Percentiles rank a stretch among this genome's conserved stretches.
Evolutionary conservation across 2,888 invertebrate genomes (phyloP).

Genomic region (Lottia scabra): DNA sequence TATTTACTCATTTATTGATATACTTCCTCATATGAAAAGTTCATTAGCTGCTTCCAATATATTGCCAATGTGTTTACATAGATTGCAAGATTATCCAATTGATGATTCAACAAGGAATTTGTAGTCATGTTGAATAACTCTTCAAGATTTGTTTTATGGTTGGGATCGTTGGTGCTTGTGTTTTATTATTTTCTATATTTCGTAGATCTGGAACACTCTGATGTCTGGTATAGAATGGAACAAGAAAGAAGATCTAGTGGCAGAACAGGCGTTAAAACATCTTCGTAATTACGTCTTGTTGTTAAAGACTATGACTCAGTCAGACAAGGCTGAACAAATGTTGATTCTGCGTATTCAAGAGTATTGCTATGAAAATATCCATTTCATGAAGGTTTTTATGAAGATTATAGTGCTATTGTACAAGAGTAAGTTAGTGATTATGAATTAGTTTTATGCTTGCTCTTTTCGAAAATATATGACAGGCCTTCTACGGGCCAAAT

Average conservation of each 20-base stretch:
- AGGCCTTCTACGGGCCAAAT: no score
- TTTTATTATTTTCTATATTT: not conserved
- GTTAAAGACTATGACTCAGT: slow-evolving; percentile 87
- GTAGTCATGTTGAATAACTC: no score
- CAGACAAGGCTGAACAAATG: slow-evolving; percentile 87
- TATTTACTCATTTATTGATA: no score
- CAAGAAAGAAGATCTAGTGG: slow-evolving; percentile 96
- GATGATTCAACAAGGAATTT: no score
- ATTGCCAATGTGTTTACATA: no score
- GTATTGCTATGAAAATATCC: slow-evolving; percentile 99
- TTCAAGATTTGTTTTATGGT: no score
- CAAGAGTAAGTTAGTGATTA: slow-evolving; percentile 77
- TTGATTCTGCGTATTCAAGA: slow-evolving; percentile 94
- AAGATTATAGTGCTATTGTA: slow-evolving; percentile 96
- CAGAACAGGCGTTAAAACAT: slow-evolving; percentile 88
- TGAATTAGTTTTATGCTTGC: not conserved
- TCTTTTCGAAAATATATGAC: not conserved
- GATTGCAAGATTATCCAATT: no score
- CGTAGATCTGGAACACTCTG: slow-evolving; percentile 90
- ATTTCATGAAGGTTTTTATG: slow-evolving; percentile 98
- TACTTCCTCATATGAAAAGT: no score
- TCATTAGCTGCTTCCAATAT: no score
- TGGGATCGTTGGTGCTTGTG: no score
- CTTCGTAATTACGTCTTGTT: slow-evolving; percentile 82
- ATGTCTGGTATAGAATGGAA: slow-evolving; percentile 98